phyloP scores from a whole-genome alignment of 2,113 vertebrate species.

The Pitta sordida region DNA sequence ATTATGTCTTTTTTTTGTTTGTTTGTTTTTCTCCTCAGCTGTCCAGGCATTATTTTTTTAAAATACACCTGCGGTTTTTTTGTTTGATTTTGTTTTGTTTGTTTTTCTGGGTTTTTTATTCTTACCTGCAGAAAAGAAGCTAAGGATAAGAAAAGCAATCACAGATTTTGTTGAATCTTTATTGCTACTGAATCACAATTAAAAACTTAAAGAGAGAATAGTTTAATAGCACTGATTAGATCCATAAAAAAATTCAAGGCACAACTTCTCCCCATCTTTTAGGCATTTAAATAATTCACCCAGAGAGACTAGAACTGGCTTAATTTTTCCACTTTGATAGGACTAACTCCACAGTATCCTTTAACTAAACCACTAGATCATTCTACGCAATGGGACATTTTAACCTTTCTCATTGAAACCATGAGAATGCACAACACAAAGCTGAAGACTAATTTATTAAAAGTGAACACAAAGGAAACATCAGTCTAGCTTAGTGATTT shows the following conservation, averaged over 20 bases:
- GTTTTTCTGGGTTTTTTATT: too few species aligned
- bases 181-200: neutral
- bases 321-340: neutral
- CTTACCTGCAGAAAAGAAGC: neutral
- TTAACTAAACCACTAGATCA: neutral
- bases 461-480: neutral
- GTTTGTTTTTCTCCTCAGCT: rapidly evolving
- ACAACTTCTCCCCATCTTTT: neutral
- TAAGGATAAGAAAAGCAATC: neutral
- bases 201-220: neutral
- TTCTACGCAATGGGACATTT: neutral
- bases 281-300: neutral
- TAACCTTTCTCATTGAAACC: neutral
- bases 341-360: neutral
- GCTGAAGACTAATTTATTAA: neutral
- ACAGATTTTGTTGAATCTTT: neutral
- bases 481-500: neutral
- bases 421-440: neutral
- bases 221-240: neutral
- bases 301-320: neutral
- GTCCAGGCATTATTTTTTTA: neutral
- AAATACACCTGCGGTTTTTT: neutral
- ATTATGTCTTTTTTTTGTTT: neutral
- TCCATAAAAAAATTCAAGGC: neutral
- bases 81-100: neutral